Evolutionary conservation across 2,797 vertebrate species (phyloP).

Genomic region (Mus minutoides): DNA sequence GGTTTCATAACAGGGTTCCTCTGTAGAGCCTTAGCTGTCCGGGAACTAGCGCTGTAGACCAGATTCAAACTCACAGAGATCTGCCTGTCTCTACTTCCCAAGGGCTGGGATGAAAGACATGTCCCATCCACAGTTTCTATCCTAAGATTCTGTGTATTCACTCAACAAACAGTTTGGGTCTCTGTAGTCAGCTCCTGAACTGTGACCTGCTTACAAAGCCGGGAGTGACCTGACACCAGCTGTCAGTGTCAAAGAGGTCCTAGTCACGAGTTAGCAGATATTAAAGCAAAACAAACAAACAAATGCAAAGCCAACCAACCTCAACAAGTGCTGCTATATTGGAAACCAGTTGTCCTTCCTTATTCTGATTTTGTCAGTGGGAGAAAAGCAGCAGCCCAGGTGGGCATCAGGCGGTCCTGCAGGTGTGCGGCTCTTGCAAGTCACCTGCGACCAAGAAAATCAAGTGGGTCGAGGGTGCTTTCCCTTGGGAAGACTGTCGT

Average conservation of each 20-base stretch:
- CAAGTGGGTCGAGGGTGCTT: neutral
- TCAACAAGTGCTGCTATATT: neutral
- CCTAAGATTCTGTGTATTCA: neutral
- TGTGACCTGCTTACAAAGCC: neutral
- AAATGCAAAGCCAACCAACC: neutral
- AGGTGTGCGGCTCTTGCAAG: neutral
- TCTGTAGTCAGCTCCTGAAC: neutral
- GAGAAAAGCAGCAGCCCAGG: neutral
- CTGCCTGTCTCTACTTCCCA: neutral
- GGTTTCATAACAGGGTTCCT: neutral
- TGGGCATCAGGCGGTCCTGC: neutral
- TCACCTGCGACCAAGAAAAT: neutral
- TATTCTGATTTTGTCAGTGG: slow-evolving; percentile 7
- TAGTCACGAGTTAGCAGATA: neutral
- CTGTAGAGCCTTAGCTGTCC: neutral
- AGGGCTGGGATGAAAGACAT: neutral
- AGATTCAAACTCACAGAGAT: neutral
- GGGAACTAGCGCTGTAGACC: neutral
- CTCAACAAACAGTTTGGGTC: neutral
- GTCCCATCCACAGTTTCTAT: neutral
- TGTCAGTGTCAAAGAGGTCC: neutral
- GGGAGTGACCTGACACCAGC: neutral
- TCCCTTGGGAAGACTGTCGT: slow-evolving; percentile 17
- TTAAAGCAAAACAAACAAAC: neutral
- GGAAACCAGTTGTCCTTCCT: slow-evolving; percentile 34